phyloP scores from a whole-genome alignment of 2,113 vertebrate species.

The Podarcis muralis region DNA sequence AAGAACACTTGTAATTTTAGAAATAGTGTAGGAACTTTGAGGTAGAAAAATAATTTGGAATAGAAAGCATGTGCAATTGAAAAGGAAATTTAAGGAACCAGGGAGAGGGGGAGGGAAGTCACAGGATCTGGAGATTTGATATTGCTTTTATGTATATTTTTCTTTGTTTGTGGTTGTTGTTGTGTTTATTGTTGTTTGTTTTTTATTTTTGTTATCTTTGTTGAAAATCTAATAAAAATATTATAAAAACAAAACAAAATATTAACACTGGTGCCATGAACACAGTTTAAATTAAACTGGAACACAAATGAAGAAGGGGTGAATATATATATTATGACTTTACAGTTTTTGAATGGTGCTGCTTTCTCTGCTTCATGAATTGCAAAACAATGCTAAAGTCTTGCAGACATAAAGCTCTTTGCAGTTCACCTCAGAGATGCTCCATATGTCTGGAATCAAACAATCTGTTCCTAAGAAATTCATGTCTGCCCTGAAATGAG shows the following conservation, averaged over 20 bases:
- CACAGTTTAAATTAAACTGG: background rate
- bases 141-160: no score
- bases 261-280: background rate
- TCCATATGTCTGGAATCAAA: conserved; percentile 45
- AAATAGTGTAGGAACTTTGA: no score
- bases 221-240: background rate
- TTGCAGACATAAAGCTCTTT: conserved; percentile 39
- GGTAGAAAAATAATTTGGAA: no score
- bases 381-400: conserved; percentile 1
- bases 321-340: background rate
- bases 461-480: conserved; percentile 61
- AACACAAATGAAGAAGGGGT: conserved; percentile 3
- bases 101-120: no score
- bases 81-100: no score
- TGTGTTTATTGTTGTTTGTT: no score
- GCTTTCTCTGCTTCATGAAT: background rate
- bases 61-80: no score
- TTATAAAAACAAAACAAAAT: background rate
- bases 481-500: conserved; percentile 52
- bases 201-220: no score
- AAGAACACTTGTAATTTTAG: no score
- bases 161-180: no score
- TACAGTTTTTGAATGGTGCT: background rate
- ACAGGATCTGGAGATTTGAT: no score
- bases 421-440: conserved; percentile 37